These are phyloP conservation scores for Rotaria macrura DNA, from an alignment of 2,888 invertebrate species.

Conservation along the genomic window DNA sequence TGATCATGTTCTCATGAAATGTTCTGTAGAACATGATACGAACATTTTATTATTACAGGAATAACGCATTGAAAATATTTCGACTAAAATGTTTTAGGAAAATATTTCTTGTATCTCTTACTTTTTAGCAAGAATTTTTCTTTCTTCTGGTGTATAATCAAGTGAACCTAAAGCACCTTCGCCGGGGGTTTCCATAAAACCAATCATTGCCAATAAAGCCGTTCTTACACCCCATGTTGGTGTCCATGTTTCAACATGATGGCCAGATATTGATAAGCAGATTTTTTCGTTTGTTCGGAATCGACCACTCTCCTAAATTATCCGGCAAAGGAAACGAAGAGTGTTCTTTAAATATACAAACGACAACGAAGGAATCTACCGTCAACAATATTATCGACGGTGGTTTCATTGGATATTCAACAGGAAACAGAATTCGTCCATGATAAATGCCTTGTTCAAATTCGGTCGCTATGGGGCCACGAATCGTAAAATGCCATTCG, in stretches of 20 bases:
- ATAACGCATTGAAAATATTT: no score
- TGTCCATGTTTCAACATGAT: conserved; percentile 95
- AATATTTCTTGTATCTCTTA: neutral
- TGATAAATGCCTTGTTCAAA: conserved; percentile 83
- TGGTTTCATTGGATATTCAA: conserved; percentile 93
- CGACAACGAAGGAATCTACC: conserved; percentile 51
- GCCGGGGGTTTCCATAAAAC: conserved; percentile 82
- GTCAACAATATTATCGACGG: conserved; percentile 83
- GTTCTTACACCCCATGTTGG: conserved; percentile 86
- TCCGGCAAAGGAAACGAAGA: no score
- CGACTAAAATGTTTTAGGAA: no score
- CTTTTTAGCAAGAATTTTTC: conserved; percentile 63
- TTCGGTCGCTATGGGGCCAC: conserved; percentile 74
- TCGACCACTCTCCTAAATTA: conserved; percentile 73
- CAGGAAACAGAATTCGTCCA: conserved; percentile 73
- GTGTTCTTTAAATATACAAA: neutral
- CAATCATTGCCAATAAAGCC: conserved; percentile 73
- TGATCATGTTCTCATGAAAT: no score
- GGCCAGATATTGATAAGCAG: conserved; percentile 82
- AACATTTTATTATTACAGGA: no score
- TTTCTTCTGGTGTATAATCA: conserved; percentile 73
- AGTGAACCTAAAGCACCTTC: conserved; percentile 80
- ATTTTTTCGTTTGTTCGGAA: conserved; percentile 87
- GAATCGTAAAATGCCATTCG: conserved; percentile 92
- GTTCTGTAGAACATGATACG: no score